phyloP scores from a whole-genome alignment of 2,888 invertebrate species.

The Rotaria socialis region DNA sequence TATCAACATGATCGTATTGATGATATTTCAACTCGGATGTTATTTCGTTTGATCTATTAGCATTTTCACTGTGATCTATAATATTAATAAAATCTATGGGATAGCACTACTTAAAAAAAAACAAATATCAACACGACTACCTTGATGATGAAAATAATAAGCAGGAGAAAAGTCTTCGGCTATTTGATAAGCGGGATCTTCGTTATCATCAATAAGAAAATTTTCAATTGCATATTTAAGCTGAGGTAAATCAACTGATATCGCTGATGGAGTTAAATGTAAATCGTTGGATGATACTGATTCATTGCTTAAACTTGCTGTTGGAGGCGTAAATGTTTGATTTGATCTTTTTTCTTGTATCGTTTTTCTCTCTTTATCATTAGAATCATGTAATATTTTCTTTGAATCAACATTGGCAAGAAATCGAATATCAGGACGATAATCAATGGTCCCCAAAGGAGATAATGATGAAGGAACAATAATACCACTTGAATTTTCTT shows the following conservation, averaged over 20 bases:
- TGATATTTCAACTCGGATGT: neutral
- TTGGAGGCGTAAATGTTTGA: neutral
- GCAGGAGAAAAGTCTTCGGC: neutral
- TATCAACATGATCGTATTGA: neutral
- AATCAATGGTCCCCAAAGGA: neutral
- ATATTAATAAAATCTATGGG: neutral
- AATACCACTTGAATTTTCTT: neutral
- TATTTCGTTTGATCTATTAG: neutral
- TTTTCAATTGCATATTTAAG: neutral
- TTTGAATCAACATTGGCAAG: neutral
- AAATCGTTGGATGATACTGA: neutral
- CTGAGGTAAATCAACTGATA: neutral
- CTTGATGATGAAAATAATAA: neutral
- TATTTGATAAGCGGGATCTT: neutral
- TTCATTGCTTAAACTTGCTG: slow-evolving; percentile 2
- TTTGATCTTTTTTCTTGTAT: neutral
- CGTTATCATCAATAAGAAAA: neutral
- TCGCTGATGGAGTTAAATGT: neutral
- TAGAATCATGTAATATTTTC: neutral
- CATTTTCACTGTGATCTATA: neutral
- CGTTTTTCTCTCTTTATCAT: neutral
- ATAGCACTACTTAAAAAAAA: too few relatives aligned
- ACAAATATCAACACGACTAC: neutral
- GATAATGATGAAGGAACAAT: neutral
- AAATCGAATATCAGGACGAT: neutral